Percentiles rank a stretch among this genome's conserved stretches.
phyloP scores from a whole-genome alignment of 64 coral and sea anemone genomes.

The Orbicella faveolata region DNA sequence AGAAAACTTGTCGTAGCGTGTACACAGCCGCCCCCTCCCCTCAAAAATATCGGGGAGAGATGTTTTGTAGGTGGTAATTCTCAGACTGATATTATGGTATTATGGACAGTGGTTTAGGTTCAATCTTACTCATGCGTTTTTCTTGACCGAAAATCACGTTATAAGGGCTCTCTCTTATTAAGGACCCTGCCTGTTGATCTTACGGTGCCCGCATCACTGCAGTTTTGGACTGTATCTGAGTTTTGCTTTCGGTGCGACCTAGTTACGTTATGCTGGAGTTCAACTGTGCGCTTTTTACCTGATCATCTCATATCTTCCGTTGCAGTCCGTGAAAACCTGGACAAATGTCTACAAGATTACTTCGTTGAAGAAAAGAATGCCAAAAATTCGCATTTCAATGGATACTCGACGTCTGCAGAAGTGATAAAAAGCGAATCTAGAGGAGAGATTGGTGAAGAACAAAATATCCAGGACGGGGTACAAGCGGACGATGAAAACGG shows the following conservation, averaged over 20 bases:
- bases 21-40: too few species aligned
- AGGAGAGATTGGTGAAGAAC: not conserved
- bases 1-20: too few species aligned
- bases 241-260: not conserved
- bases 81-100: too few species aligned
- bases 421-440: slow-evolving; percentile 4
- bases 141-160: not conserved
- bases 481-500: not conserved
- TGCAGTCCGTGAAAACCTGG: slow-evolving; percentile 8
- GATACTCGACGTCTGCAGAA: not conserved
- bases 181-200: too few species aligned
- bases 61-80: too few species aligned
- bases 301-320: not conserved
- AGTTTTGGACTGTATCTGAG: too few species aligned
- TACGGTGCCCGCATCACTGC: too few species aligned
- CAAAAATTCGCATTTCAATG: slow-evolving; percentile 14
- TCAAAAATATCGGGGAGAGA: too few species aligned
- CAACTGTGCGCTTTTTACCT: not conserved
- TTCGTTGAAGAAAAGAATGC: not conserved
- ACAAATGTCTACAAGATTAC: not conserved
- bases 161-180: too few species aligned
- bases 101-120: too few species aligned
- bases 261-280: not conserved
- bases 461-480: not conserved
- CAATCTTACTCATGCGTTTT: too few species aligned